Evolutionary conservation across 2,888 invertebrate species (phyloP).

Genomic region (Calameuta filiformis): DNA sequence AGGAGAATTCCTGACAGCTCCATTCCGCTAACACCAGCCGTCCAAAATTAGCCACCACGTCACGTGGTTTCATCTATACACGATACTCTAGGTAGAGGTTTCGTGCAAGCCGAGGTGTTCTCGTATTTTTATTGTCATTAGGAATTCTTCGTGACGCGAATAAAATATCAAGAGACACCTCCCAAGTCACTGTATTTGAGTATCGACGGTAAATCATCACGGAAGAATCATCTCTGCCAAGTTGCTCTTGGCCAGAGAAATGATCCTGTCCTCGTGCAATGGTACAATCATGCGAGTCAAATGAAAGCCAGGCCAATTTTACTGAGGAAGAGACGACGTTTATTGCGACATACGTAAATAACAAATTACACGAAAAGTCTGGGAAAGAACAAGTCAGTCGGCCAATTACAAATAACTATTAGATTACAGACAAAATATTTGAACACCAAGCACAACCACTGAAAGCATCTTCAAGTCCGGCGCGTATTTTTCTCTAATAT

Average conservation of each 20-base stretch:
- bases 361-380: background rate
- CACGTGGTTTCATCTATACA: slow-evolving; percentile 15
- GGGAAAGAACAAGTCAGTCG: background rate
- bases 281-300: background rate
- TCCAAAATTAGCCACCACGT: slow-evolving; percentile 20
- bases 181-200: background rate
- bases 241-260: background rate
- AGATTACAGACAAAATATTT: slow-evolving; percentile 21
- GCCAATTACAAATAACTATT: background rate
- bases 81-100: slow-evolving; percentile 5
- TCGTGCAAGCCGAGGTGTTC: background rate
- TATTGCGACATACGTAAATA: background rate
- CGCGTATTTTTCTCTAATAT: slow-evolving; percentile 29
- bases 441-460: slow-evolving; percentile 34
- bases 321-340: background rate
- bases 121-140: background rate
- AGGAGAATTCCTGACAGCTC: slow-evolving; percentile 5
- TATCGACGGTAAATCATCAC: background rate
- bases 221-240: background rate
- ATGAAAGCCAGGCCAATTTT: background rate
- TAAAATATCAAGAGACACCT: background rate
- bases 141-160: background rate
- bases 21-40: slow-evolving; percentile 3
- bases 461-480: slow-evolving; percentile 30
- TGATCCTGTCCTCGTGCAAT: background rate